These are phyloP conservation scores for Brachionus rubens DNA, from an alignment of 1,140 invertebrate species.

Conservation along the genomic window DNA sequence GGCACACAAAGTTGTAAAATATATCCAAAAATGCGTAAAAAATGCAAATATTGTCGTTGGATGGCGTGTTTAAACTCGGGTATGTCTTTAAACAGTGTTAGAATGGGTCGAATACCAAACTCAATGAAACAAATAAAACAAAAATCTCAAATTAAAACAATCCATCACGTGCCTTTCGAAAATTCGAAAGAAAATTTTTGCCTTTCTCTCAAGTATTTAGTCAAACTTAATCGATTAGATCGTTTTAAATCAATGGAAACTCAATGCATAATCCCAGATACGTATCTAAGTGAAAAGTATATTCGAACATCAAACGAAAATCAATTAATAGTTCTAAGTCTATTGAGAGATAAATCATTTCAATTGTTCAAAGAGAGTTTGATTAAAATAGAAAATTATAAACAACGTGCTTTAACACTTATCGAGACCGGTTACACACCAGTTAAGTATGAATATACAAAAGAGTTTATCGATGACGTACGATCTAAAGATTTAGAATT, in stretches of 20 bases:
- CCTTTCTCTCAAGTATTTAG: neutral
- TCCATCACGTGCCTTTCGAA: too few species aligned
- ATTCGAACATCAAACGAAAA: neutral
- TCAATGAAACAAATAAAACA: slow-evolving; percentile 51
- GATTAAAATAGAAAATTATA: neutral
- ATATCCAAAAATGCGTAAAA: slow-evolving; percentile 54
- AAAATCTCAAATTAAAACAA: neutral
- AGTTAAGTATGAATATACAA: neutral
- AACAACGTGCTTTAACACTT: neutral
- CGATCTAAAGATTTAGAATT: neutral
- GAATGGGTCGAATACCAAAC: slow-evolving; percentile 59
- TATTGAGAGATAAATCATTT: slow-evolving; percentile 15
- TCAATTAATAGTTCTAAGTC: neutral
- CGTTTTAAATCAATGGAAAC: neutral
- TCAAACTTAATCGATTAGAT: neutral
- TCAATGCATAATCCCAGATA: neutral
- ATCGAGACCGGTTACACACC: neutral
- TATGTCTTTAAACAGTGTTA: slow-evolving; percentile 54
- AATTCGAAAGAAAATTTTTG: too few species aligned
- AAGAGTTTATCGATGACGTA: neutral
- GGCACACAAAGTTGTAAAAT: slow-evolving; percentile 54
- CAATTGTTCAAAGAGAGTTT: neutral
- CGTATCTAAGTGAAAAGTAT: neutral
- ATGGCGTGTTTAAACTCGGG: slow-evolving; percentile 54
- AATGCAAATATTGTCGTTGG: slow-evolving; percentile 58